phyloP scores from a whole-genome alignment of 2,888 invertebrate species.

The Zaprionus obscuricornis region DNA sequence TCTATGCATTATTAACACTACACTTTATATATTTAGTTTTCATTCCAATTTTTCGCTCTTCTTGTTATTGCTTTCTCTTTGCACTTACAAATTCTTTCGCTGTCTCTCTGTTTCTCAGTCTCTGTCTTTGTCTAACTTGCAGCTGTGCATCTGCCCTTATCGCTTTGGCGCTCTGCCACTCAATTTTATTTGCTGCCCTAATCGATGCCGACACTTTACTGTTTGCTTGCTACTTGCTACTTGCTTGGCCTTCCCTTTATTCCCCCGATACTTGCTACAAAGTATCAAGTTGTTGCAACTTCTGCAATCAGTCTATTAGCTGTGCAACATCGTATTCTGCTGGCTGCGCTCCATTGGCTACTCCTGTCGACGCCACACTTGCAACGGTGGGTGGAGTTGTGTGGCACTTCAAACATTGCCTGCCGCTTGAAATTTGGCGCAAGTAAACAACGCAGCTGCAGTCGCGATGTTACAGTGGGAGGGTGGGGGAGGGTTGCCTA shows the following conservation, averaged over 20 bases:
- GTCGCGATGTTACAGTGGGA: conserved; percentile 1
- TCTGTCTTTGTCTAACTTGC: not conserved
- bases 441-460: conserved; percentile 66
- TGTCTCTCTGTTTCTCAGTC: not conserved
- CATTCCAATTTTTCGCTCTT: not conserved
- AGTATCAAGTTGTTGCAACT: conserved; percentile 41
- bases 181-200: conserved; percentile 66
- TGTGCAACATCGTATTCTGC: conserved; percentile 28
- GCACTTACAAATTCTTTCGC: not conserved
- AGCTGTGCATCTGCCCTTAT: conserved; percentile 6
- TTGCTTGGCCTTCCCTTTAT: not conserved
- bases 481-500: too few species aligned
- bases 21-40: conserved; percentile 25
- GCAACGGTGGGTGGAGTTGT: not conserved
- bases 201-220: conserved; percentile 64
- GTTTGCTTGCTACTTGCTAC: conserved; percentile 16
- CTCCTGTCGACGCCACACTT: conserved; percentile 23
- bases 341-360: conserved; percentile 1
- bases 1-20: conserved; percentile 38
- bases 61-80: not conserved
- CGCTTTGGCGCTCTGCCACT: conserved; percentile 43
- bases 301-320: conserved; percentile 66
- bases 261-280: not conserved
- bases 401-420: conserved; percentile 50
- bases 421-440: conserved; percentile 65